phyloP scores from a whole-genome alignment of 2,113 vertebrate genomes.

The Coptodon rendalli region DNA sequence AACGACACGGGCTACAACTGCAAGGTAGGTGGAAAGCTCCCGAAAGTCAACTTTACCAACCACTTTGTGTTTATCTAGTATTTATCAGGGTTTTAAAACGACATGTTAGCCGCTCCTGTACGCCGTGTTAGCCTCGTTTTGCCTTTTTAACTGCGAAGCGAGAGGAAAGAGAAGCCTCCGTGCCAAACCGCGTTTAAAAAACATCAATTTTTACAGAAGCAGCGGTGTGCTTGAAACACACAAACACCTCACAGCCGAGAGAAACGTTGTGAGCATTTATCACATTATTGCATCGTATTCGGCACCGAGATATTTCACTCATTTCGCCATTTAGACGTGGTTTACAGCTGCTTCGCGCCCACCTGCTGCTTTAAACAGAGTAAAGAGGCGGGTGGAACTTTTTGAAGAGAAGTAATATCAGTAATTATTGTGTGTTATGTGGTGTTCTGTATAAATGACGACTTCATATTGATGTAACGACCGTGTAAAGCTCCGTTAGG shows the following conservation, averaged over 20 bases:
- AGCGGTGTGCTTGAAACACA: fast-evolving
- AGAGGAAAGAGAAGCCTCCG: no score
- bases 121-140: background rate
- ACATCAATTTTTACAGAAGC: background rate
- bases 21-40: slow-evolving; percentile 1
- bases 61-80: fast-evolving
- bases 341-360: background rate
- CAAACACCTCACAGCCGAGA: fast-evolving
- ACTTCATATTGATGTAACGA: background rate
- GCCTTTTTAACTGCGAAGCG: background rate
- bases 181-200: background rate
- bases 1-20: background rate
- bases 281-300: background rate
- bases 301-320: background rate
- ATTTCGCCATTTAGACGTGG: background rate
- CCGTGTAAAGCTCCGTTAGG: background rate
- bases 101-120: fast-evolving
- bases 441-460: background rate
- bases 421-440: background rate
- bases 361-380: background rate
- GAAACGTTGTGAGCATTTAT: fast-evolving
- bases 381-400: background rate
- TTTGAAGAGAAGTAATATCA: background rate
- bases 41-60: background rate
- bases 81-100: background rate